These are phyloP conservation scores for Aselliscus stoliczkanus DNA, from an alignment of 2,797 vertebrate species.

Conservation along the genomic window DNA sequence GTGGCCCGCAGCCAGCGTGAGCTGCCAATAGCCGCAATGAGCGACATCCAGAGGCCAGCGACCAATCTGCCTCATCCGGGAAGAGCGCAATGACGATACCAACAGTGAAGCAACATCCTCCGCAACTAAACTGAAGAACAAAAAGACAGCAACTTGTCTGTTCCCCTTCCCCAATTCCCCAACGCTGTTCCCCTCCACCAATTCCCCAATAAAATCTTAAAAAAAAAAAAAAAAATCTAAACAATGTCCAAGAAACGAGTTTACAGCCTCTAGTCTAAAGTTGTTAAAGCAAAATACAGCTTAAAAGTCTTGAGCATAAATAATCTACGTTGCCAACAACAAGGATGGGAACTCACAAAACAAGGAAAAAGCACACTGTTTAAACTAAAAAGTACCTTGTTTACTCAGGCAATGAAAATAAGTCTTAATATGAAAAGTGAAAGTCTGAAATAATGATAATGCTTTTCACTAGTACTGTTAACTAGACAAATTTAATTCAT, in stretches of 20 bases:
- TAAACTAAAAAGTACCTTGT: background rate
- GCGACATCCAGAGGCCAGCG: too few species aligned
- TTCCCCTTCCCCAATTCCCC: too few species aligned
- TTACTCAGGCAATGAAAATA: background rate
- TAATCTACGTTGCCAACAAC: background rate
- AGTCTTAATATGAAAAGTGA: background rate
- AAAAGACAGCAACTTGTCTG: too few species aligned
- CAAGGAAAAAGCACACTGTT: background rate
- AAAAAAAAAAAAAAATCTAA: background rate
- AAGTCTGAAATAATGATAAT: slow-evolving; percentile 25
- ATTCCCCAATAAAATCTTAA: too few species aligned
- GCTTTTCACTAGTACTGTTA: background rate
- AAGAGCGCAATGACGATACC: too few species aligned
- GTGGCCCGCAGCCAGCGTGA: too few species aligned
- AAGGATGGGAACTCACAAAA: background rate
- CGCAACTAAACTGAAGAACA: too few species aligned
- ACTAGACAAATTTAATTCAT: background rate
- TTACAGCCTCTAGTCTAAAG: background rate
- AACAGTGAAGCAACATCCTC: too few species aligned
- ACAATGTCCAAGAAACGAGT: background rate
- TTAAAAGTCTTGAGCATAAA: background rate
- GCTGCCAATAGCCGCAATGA: too few species aligned
- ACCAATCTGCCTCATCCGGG: too few species aligned
- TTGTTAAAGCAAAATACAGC: background rate
- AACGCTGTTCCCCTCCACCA: too few species aligned